phyloP scores from a whole-genome alignment of 2,113 vertebrate species.

The Orcinus orca region DNA sequence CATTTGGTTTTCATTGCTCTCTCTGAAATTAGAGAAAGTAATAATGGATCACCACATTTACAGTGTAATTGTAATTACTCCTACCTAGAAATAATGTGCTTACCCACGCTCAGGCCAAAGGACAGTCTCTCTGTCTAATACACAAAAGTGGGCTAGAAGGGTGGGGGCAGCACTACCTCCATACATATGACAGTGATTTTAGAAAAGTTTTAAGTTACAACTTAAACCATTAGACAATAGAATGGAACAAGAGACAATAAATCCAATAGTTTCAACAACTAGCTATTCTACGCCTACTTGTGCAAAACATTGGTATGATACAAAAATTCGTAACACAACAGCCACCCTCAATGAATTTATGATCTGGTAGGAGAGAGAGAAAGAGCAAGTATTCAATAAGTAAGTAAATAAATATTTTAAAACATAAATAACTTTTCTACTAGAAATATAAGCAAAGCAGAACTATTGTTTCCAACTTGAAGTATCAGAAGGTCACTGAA shows the following conservation, averaged over 20 bases:
- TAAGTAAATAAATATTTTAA: neutral
- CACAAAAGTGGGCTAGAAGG: neutral
- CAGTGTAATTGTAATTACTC: neutral
- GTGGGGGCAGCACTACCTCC: fast-evolving
- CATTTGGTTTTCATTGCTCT: neutral
- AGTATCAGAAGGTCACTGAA: neutral
- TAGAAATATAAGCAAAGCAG: neutral
- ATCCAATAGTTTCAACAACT: neutral
- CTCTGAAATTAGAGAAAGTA: neutral
- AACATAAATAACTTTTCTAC: neutral
- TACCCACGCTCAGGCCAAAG: neutral
- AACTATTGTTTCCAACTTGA: neutral
- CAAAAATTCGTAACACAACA: neutral
- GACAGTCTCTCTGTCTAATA: neutral
- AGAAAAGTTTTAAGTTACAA: neutral
- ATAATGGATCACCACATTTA: neutral
- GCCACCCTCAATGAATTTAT: neutral
- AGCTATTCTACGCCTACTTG: neutral
- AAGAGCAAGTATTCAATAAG: neutral
- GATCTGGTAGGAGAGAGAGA: neutral
- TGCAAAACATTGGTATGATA: neutral
- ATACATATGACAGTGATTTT: neutral
- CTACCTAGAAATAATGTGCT: neutral
- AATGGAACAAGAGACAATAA: neutral
- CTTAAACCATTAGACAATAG: neutral